Conservation (phyloP, 2,888 invertebrate species). For the Prosapia bicincta region DNA sequence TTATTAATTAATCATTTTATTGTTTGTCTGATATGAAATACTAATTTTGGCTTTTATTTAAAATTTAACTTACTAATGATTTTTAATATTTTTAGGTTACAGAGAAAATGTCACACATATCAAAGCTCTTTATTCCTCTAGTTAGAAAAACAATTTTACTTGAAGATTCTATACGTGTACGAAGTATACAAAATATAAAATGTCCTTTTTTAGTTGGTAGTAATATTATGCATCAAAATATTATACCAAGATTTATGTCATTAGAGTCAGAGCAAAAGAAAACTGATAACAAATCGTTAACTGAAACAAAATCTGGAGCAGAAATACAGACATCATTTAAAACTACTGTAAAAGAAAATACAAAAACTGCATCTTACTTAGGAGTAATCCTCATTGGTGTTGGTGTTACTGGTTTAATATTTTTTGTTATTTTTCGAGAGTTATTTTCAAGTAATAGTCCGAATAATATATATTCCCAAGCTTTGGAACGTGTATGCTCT, state of each 20-base stretch:
- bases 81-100: too few species aligned
- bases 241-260: not conserved
- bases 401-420: slow-evolving; percentile 76
- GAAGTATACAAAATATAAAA: not conserved
- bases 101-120: not conserved
- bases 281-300: not conserved
- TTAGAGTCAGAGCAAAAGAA: not conserved
- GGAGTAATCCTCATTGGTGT: slow-evolving; percentile 77
- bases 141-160: not conserved
- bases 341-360: slow-evolving; percentile 78
- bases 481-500: slow-evolving; percentile 69
- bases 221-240: not conserved
- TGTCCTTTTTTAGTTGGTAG: not conserved
- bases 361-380: slow-evolving; percentile 83
- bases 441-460: slow-evolving; percentile 85
- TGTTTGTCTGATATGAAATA: too few species aligned
- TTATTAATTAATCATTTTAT: too few species aligned
- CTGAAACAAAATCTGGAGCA: not conserved
- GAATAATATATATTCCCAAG: slow-evolving; percentile 76
- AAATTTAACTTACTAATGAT: too few species aligned
- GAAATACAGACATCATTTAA: not conserved
- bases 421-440: slow-evolving; percentile 81
- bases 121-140: not conserved
- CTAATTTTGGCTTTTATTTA: too few species aligned
- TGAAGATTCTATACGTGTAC: not conserved